Evolutionary conservation across 92 coral and sea anemone genomes (phyloP).

Genomic region (Porites divaricata): DNA sequence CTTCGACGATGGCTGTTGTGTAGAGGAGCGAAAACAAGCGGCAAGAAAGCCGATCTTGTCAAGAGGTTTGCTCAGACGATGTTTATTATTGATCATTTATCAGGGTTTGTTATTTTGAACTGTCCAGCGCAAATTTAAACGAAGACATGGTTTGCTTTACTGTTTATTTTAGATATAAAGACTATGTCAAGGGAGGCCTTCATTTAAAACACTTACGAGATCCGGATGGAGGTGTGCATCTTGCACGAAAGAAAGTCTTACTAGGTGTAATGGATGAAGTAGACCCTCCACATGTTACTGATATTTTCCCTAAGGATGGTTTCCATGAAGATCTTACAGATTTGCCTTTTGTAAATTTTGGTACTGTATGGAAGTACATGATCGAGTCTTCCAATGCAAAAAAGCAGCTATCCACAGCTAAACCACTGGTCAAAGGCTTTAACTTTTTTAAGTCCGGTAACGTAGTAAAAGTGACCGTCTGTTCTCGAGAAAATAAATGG

Average conservation of each 20-base stretch:
- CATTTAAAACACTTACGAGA: constrained; percentile 58
- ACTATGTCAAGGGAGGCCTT: constrained; percentile 36
- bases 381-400: constrained; percentile 52
- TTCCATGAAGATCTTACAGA: too few relatives aligned
- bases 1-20: too few relatives aligned
- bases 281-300: constrained; percentile 21
- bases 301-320: constrained; percentile 11
- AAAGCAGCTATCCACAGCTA: constrained; percentile 63
- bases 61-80: too few relatives aligned
- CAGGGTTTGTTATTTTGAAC: too few relatives aligned
- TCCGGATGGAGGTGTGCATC: constrained; percentile 61
- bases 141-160: neutral
- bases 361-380: constrained; percentile 59
- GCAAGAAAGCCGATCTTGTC: too few relatives aligned
- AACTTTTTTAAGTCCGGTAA: constrained; percentile 59
- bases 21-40: too few relatives aligned
- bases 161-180: constrained; percentile 24
- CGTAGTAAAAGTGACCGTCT: constrained; percentile 23
- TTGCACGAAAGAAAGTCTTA: constrained; percentile 46
- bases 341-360: too few relatives aligned
- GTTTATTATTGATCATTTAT: too few relatives aligned
- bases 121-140: neutral
- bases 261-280: constrained; percentile 51
- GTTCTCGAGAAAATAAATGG: too few relatives aligned
- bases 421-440: constrained; percentile 64